Percentiles rank a stretch among this genome's conserved stretches.
Evolutionary conservation across 1,140 invertebrate species (phyloP).

Genomic region (Drosophila erecta): DNA sequence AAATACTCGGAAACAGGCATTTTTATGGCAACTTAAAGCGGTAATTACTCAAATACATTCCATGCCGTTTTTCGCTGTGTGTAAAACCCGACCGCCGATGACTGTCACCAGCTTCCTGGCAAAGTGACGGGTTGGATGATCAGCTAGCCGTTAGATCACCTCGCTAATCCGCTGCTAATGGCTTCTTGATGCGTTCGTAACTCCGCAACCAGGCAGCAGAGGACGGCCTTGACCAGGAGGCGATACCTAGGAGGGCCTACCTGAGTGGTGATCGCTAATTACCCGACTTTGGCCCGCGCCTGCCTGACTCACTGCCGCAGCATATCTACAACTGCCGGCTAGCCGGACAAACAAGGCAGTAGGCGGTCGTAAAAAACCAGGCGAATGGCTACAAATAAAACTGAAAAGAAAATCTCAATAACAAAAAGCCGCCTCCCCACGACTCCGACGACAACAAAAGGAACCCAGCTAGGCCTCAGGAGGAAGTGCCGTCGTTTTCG

Average conservation of each 20-base stretch:
- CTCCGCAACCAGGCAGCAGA: slow-evolving; percentile 21
- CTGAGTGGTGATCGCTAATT: slow-evolving; percentile 45
- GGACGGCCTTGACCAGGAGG: slow-evolving; percentile 26
- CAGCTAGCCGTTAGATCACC: slow-evolving; percentile 22
- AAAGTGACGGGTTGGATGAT: slow-evolving; percentile 30
- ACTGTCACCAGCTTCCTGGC: slow-evolving; percentile 15
- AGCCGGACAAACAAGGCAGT: slow-evolving; percentile 20
- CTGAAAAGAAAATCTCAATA: slow-evolving; percentile 35
- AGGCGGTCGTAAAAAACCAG: slow-evolving; percentile 55
- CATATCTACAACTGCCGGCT: slow-evolving; percentile 39
- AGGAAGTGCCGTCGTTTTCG: slow-evolving; percentile 60
- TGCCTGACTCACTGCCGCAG: slow-evolving; percentile 56
- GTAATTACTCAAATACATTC: too few species aligned
- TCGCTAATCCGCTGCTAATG: slow-evolving; percentile 72
- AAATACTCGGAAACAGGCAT: too few species aligned
- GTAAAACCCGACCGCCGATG: slow-evolving; percentile 11
- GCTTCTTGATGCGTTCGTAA: slow-evolving; percentile 73
- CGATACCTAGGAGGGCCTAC: slow-evolving; percentile 32
- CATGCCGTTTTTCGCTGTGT: slow-evolving; percentile 2
- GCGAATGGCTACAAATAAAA: slow-evolving; percentile 43
- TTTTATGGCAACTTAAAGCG: too few species aligned
- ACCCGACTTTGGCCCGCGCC: slow-evolving; percentile 14
- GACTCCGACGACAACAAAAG: slow-evolving; percentile 59
- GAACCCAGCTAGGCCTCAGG: slow-evolving; percentile 48
- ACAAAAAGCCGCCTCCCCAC: slow-evolving; percentile 34